A percentile compares a stretch with the other conserved stretches of the same genome.
Conservation (phyloP, 2,113 vertebrate species). For the Oenanthe oenanthe region DNA sequence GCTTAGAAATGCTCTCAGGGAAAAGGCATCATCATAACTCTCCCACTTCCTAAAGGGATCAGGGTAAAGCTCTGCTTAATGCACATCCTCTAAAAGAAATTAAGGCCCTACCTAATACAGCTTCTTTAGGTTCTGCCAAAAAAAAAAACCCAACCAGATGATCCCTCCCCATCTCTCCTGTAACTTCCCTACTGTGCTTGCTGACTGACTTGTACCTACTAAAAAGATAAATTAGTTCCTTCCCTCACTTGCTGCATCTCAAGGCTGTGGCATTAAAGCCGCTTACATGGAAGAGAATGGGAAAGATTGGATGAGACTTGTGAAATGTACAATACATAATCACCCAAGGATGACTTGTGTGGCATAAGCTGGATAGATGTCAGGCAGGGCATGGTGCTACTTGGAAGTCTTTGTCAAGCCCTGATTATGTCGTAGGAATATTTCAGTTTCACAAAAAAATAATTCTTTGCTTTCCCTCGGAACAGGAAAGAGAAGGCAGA, state of each 20-base stretch:
- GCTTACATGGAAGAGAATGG: fast-evolving
- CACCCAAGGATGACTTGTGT: fast-evolving
- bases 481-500: not conserved
- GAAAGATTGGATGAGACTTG: not conserved
- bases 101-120: not conserved
- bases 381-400: not conserved
- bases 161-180: not conserved
- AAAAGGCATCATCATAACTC: not conserved
- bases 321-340: not conserved
- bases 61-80: not conserved
- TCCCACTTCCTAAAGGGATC: constrained; percentile 30
- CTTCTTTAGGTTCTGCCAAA: not conserved
- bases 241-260: not conserved
- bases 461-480: not conserved
- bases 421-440: not conserved
- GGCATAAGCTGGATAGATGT: not conserved
- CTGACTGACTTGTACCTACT: not conserved
- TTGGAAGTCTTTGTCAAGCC: not conserved
- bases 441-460: not conserved
- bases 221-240: not conserved
- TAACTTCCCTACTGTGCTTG: not conserved
- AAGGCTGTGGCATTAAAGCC: not conserved
- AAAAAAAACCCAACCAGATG: not conserved
- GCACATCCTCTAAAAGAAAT: not conserved
- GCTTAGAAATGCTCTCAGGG: constrained; percentile 52